Conservation (phyloP, 2,113 vertebrate genomes). For the Alces alces region DNA sequence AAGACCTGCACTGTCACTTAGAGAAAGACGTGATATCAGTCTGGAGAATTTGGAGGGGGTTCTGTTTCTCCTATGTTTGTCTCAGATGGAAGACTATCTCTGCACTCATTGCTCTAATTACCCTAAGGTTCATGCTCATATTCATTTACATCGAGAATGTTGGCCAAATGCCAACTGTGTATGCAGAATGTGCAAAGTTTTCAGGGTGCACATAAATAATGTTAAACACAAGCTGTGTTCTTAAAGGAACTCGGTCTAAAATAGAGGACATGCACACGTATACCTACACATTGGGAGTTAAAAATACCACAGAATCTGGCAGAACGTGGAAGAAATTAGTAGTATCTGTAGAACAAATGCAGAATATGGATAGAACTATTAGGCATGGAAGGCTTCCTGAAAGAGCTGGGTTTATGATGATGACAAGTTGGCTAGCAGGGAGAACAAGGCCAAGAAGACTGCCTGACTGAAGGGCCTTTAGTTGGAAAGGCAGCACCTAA, state of each 20-base stretch:
- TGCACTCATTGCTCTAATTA: not conserved
- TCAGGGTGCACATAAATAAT: accelerated
- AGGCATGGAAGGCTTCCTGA: not conserved
- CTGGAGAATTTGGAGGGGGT: not conserved
- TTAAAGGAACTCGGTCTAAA: not conserved
- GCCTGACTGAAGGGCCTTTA: not conserved
- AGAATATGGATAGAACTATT: not conserved
- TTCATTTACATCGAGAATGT: not conserved
- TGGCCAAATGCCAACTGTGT: not conserved
- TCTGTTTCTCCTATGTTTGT: not conserved
- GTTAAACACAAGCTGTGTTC: not conserved
- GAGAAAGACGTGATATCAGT: not conserved
- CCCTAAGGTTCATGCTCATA: not conserved
- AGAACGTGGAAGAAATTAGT: accelerated
- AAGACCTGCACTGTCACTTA: not conserved
- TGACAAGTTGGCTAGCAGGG: not conserved
- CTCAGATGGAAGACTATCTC: not conserved
- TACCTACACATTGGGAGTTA: not conserved
- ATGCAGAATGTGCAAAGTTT: not conserved
- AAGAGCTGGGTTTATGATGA: not conserved
- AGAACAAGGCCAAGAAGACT: not conserved
- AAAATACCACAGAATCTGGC: not conserved
- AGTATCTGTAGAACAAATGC: not conserved
- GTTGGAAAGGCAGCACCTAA: not conserved
- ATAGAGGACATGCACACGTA: not conserved